Conservation (phyloP, 1,140 invertebrate genomes). For the Ceratosolen fusciceps region DNA sequence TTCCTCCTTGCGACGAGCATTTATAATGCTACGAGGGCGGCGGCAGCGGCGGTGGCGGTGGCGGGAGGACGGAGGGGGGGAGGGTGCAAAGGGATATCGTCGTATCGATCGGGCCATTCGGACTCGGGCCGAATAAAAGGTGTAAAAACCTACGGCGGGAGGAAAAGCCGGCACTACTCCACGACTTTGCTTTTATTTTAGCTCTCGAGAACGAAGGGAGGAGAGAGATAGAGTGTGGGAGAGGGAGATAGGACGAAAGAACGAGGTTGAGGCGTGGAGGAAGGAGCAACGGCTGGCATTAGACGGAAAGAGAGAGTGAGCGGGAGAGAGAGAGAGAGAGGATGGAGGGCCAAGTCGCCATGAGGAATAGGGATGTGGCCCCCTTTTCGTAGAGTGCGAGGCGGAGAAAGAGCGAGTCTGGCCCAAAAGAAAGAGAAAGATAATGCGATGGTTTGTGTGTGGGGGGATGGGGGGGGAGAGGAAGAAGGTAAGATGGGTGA, state of each 20-base stretch:
- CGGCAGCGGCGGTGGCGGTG: no score
- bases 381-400: conserved; percentile 1
- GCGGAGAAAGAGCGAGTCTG: conserved; percentile 19
- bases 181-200: background rate
- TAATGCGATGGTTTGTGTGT: no score
- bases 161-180: background rate
- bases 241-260: background rate
- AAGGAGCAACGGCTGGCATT: background rate
- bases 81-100: conserved; percentile 1
- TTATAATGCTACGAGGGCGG: no score
- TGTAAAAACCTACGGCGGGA: background rate
- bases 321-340: no score
- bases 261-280: background rate
- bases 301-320: no score
- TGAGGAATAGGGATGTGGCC: conserved; percentile 43
- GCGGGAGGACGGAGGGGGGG: conserved; percentile 17
- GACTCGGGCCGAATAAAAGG: conserved; percentile 3
- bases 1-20: background rate
- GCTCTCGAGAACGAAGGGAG: no score
- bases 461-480: conserved; percentile 51
- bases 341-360: background rate
- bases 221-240: no score
- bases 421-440: conserved; percentile 41
- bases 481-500: conserved; percentile 63
- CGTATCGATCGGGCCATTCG: conserved; percentile 2